Evolutionary conservation across 2,888 invertebrate species (phyloP), one percentile per base, ranked within the genome.

Genomic region (Eudemis profundana): DNA sequence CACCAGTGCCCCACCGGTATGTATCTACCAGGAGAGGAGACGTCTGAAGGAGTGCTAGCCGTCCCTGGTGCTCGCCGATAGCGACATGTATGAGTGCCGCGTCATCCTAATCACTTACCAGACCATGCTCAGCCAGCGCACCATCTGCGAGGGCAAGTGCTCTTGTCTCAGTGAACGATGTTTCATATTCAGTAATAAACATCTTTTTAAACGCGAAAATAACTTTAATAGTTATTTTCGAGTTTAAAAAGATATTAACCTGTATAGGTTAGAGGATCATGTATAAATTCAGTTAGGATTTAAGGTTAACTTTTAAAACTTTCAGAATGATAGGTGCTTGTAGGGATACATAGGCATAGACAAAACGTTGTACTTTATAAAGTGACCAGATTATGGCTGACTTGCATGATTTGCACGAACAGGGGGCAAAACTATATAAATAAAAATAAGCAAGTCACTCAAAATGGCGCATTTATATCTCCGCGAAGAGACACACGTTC

Each of bases 91-190:
- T 14, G 95, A 96, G 74, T 98, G 97, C 78, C 93, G 94, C 19
- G 84, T 95, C 17, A 96, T 97, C 86, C 93, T 98, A 72, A 95
- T 95, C 79, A 96, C 95, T 68, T 98, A 98, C 86, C 96, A 97
- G 82, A 95, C 96, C 68, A 93, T 97, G 84, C 91, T 97, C 57
- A 94, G 94, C 74, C 95, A 96, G 66, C 93, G 95, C 68, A 95
- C 96, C 76, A 96, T 97, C 69, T 97, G 97, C 87, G 97, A 97
- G 84, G 97, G 97, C 47, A 95, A 96, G 79, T 97, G 97, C 82
- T 93, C 95, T 3, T n/a, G n/a, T n/a, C n/a, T n/a, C n/a, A n/a
- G n/a, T n/a, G n/a, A n/a, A n/a, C n/a, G n/a, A n/a, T n/a, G n/a
- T n/a, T n/a, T n/a, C n/a, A n/a, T n/a, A n/a, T n/a, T n/a, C n/a